Evolutionary conservation across 2,113 vertebrate genomes (phyloP).

Genomic region (Candoia aspera): DNA sequence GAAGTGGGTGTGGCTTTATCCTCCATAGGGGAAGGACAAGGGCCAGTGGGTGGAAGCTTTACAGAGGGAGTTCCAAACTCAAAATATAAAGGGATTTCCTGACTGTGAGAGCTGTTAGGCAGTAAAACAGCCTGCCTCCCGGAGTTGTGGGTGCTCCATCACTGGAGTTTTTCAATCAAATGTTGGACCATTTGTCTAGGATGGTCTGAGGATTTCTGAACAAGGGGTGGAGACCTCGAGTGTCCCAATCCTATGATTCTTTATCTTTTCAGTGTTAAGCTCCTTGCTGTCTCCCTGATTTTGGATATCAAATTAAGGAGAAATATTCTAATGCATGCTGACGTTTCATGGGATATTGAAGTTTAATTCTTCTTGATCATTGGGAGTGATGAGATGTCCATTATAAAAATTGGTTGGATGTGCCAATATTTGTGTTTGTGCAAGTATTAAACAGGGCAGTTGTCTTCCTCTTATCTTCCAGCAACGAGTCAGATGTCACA

Average conservation of each 20-base stretch:
- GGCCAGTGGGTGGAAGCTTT: not conserved
- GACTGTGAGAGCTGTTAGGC: not conserved
- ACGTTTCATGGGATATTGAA: not conserved
- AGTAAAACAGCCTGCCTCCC: not conserved
- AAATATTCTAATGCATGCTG: not conserved
- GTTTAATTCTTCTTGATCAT: not conserved
- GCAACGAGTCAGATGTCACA: slow-evolving; percentile 55
- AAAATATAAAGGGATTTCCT: not conserved
- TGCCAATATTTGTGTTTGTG: not conserved
- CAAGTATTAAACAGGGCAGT: rapidly evolving
- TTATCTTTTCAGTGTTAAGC: not conserved
- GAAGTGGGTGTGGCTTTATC: not conserved
- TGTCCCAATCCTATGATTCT: not conserved
- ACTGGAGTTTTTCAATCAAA: not conserved
- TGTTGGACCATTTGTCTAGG: not conserved
- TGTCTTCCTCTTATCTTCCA: slow-evolving; percentile 50
- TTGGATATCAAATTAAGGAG: not conserved
- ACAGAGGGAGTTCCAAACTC: not conserved
- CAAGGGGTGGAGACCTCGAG: not conserved
- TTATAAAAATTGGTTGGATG: not conserved
- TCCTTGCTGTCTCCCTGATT: not conserved
- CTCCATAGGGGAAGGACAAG: not conserved
- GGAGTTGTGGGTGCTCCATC: not conserved
- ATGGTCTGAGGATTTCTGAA: not conserved
- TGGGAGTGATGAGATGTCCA: not conserved